These are phyloP conservation scores for Terebella lapidaria DNA, from an alignment of 2,888 invertebrate species.

Conservation along the genomic window DNA sequence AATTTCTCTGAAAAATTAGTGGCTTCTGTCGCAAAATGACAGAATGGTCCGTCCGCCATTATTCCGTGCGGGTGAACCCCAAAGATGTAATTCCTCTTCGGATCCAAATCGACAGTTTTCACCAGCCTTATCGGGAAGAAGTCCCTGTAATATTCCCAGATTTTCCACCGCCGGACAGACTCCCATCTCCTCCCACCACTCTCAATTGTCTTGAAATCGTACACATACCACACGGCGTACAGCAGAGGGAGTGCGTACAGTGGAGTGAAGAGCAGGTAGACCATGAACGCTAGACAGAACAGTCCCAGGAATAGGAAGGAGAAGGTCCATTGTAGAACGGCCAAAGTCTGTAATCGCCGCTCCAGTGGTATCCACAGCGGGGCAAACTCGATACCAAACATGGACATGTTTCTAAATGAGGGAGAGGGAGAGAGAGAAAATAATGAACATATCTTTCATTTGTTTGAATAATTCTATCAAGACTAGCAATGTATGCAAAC, in stretches of 20 bases:
- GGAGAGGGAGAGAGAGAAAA: no score
- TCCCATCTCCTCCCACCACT: conserved; percentile 57
- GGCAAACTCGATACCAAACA: conserved; percentile 76
- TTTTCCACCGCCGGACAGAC: conserved; percentile 64
- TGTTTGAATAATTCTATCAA: no score
- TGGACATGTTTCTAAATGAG: no score
- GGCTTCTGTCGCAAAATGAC: conserved; percentile 70
- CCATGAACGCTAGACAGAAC: conserved; percentile 33
- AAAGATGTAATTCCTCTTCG: conserved; percentile 72
- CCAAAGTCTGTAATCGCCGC: conserved; percentile 79
- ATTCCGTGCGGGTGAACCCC: conserved; percentile 90
- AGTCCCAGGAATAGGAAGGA: conserved; percentile 58
- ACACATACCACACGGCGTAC: conserved; percentile 36
- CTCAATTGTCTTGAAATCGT: conserved; percentile 36
- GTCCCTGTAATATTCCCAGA: conserved; percentile 67
- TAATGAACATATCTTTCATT: no score
- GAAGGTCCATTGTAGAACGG: conserved; percentile 68
- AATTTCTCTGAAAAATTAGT: conserved; percentile 54
- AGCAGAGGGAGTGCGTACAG: conserved; percentile 45
- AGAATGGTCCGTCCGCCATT: conserved; percentile 73
- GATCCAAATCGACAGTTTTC: conserved; percentile 76
- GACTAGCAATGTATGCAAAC: no score
- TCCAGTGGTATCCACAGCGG: conserved; percentile 69
- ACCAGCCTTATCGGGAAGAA: conserved; percentile 83
- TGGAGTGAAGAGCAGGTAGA: conserved; percentile 10